These are phyloP conservation scores for Parauchenoglanis punctatus DNA, from an alignment of 2,797 vertebrate genomes.

Conservation along the genomic window DNA sequence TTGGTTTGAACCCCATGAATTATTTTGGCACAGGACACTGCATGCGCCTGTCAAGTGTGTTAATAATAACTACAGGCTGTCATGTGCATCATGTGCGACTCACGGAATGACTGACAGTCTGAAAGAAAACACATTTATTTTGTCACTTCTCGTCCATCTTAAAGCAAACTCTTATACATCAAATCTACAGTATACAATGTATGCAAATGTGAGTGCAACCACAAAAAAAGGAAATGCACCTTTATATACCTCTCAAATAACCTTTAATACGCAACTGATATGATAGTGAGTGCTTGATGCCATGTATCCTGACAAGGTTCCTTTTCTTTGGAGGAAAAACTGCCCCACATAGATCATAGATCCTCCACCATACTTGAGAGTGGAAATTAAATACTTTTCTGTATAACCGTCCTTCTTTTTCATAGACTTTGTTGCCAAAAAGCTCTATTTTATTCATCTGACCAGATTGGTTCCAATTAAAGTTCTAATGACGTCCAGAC, in stretches of 20 bases:
- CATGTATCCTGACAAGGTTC: background rate
- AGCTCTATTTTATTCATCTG: background rate
- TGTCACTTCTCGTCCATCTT: background rate
- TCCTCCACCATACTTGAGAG: background rate
- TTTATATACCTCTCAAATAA: background rate
- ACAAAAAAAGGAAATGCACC: background rate
- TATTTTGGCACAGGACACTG: conserved; percentile 38
- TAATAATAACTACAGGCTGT: conserved; percentile 30
- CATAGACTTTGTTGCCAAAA: background rate
- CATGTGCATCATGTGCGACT: background rate
- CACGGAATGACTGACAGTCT: conserved; percentile 21
- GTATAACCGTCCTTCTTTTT: background rate
- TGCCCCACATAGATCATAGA: background rate
- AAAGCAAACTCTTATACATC: background rate
- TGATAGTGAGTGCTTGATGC: background rate
- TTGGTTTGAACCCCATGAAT: conserved; percentile 27
- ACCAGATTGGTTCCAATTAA: background rate
- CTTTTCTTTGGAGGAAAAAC: background rate
- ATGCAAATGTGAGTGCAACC: background rate
- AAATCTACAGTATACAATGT: background rate
- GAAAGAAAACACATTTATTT: background rate
- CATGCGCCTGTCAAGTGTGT: conserved; percentile 37
- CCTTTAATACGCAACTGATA: background rate
- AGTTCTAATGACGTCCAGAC: background rate
- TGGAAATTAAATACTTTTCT: background rate